Base-by-base conservation (phyloP, 2,888 invertebrate species). In the Eupeodes luniger region DNA sequence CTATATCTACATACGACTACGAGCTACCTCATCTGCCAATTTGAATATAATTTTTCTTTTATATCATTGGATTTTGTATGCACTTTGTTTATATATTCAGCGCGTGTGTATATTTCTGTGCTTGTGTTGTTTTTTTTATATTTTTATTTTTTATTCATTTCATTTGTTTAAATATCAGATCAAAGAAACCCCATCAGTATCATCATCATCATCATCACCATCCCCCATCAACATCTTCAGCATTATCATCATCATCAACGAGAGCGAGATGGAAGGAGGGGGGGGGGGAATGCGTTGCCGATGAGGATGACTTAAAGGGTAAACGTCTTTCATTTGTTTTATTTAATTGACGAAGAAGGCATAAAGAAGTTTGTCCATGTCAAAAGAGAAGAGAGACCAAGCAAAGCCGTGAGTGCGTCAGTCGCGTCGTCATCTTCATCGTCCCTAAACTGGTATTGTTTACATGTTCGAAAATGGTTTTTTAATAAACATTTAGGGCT, bases 141-240 rank as follows among this genome's bases (percentile, higher is more conserved):
- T 51, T 11, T 16, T 53, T 53, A n/a, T 69, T 64, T 27, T 49
- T 19, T 40, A 49, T 49, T 66, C 66, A 59, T 80, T 83, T 84
- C 81, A 81, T 77, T 88, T 88, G 84, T 88, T 88, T 88, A 88
- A 88, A 88, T 88, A 84, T 62, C 83, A 88, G 87, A 88, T 88
- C 87, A 88, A 88, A 88, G 80, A 84, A 81, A 82, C 79, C 77
- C 67, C 69, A 80, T 62, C 79, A 80, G 53, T 51, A 62, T 59
- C 77, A 78, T 36, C 77, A 78, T 36, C 49, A 51, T 49, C 57
- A 36, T 10, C 75, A 40, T 66, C 70, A 34, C 59, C 59, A 59
- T 34, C n/a, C 53, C 53, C 67, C 34, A 44, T 62, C 16, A 44
- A 6, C 40, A 16, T 62, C 62, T 62, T 49, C 66, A 49, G 5